Evolutionary conservation across 1,140 invertebrate genomes (phyloP), one percentile per base, ranked within the genome.

Genomic region (Drosophila erecta): DNA sequence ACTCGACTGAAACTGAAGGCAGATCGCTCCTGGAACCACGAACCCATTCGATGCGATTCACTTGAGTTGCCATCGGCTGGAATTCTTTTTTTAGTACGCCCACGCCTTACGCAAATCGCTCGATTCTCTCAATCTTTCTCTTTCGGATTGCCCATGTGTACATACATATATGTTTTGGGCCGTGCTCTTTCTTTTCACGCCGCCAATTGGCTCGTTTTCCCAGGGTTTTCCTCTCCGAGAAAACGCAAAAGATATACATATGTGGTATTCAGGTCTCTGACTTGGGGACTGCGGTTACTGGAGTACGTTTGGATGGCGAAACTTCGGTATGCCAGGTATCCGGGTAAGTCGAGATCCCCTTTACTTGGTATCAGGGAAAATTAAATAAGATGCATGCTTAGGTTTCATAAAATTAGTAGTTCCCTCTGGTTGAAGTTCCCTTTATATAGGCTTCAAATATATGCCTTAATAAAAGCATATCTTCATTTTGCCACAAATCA

Each of bases 1-100:
- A 69, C 59, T 62, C 58, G 74, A 91, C 89, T 91, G 78, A 30
- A 30, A 30, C 30, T 0, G 30, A 72, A 75, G 56, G 44, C 51
- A 37, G 27, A 30, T 47, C 44, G 46, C 37, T 64, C 37, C 59
- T 64, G 64, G 64, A 20, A 15, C 24, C 51, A 37, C 62, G 56
- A 62, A 49, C 56, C 43, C 62, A 46, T 10, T 38, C 61, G 50
- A 59, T 38, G 35, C 70, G 67, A 59, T 74, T 59, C 70, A 76
- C 81, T 79, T 74, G 64, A 81, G 56, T 27, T 46, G 54, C 46
- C 51, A 24, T 49, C 38, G 47, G 38, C 33, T 44, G 46, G 53
- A 57, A 75, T 69, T 87, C 84, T 87, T 79, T 84, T 89, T 87
- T 87, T 87, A 89, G 84, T 75, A 59, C 54, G 73, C 66, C 76